These are phyloP conservation scores for Zosterops hypoxanthus DNA, from an alignment of 2,113 vertebrate species.

Conservation along the genomic window DNA sequence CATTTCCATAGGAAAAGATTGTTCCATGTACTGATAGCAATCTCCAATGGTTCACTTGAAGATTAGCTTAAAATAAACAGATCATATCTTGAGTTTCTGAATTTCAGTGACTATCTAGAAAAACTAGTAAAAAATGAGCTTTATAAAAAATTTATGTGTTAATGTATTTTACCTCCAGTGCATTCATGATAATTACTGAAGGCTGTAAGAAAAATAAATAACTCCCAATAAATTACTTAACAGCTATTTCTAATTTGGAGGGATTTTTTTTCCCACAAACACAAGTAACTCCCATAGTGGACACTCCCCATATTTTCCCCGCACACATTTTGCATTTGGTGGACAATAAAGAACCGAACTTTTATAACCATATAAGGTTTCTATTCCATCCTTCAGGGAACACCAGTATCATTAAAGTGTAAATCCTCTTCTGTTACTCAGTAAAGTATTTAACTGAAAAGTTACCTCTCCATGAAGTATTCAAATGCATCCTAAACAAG, in stretches of 20 bases:
- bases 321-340: not conserved
- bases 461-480: not conserved
- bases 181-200: not conserved
- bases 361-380: not conserved
- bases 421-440: not conserved
- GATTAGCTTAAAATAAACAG: not conserved
- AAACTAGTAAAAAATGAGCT: not conserved
- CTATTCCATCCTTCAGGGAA: not conserved
- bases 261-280: not conserved
- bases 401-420: not conserved
- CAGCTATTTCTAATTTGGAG: not conserved
- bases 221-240: not conserved
- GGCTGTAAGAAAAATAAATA: not conserved
- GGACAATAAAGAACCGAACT: not conserved
- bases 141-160: not conserved
- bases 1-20: not conserved
- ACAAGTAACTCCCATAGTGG: not conserved
- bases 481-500: not conserved
- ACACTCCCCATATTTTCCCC: not conserved
- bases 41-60: not conserved
- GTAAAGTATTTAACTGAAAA: not conserved
- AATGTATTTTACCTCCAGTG: not conserved
- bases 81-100: not conserved
- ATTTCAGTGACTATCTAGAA: not conserved
- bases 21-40: not conserved